phyloP scores from a whole-genome alignment of 2,113 vertebrate species.

The Pan paniscus region DNA sequence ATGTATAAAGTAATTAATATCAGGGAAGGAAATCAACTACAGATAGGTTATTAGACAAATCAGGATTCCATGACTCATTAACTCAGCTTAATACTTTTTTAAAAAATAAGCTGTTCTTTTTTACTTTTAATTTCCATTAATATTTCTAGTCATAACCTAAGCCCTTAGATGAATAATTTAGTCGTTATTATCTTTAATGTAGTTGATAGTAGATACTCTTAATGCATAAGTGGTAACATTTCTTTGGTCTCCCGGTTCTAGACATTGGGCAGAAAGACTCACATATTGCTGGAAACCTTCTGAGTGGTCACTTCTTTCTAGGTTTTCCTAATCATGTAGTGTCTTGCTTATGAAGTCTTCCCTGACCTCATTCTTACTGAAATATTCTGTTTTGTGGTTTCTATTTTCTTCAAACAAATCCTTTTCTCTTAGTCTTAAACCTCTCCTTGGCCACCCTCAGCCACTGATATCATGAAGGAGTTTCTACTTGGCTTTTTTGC shows the following conservation, averaged over 20 bases:
- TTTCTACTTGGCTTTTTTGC: neutral
- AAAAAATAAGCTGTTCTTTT: neutral
- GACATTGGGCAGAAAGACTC: neutral
- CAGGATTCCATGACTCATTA: neutral
- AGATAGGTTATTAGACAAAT: neutral
- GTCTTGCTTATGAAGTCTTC: neutral
- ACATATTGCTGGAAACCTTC: neutral
- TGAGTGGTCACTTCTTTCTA: neutral
- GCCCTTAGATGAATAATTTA: neutral
- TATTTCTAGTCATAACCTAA: slow-evolving; percentile 41
- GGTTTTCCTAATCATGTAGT: slow-evolving; percentile 25
- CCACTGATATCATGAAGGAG: neutral
- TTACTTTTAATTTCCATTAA: neutral
- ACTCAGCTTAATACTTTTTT: neutral
- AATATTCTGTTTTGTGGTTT: neutral
- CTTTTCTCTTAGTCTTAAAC: neutral
- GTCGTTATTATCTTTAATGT: neutral
- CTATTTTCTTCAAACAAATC: neutral
- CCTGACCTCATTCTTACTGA: slow-evolving; percentile 18
- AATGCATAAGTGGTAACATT: neutral
- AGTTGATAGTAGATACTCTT: neutral
- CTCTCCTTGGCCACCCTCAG: neutral
- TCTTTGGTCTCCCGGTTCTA: neutral
- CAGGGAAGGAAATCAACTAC: neutral
- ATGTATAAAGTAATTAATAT: neutral